A percentile compares a stretch with the other conserved stretches of the same genome.
Conservation (phyloP, 2,888 invertebrate genomes). For the Cosmia pyralina region DNA sequence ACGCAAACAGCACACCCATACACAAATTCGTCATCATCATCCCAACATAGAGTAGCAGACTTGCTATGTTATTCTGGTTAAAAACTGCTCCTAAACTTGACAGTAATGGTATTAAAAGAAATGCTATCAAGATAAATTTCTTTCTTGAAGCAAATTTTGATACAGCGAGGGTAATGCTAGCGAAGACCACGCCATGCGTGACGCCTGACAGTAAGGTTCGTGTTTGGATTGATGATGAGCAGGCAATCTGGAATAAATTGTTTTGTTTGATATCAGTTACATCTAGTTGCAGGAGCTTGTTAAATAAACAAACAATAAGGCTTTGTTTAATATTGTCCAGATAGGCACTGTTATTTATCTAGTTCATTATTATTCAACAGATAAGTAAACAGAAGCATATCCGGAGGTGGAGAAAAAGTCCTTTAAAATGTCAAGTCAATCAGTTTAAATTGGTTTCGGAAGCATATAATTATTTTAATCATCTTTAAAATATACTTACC, state of each 20-base stretch:
- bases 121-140: slow-evolving; percentile 61
- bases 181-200: slow-evolving; percentile 57
- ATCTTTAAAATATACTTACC: not conserved
- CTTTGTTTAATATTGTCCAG: too few species aligned
- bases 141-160: slow-evolving; percentile 65
- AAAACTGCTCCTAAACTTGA: slow-evolving; percentile 62
- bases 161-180: slow-evolving; percentile 60
- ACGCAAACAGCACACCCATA: slow-evolving; percentile 64
- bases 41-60: slow-evolving; percentile 67
- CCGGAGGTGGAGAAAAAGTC: too few species aligned
- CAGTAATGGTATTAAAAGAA: slow-evolving; percentile 56
- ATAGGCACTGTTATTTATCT: too few species aligned
- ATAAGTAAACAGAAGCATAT: too few species aligned
- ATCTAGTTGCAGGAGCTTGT: too few species aligned
- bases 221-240: slow-evolving; percentile 42
- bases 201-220: slow-evolving; percentile 55
- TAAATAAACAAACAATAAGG: too few species aligned
- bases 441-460: too few species aligned
- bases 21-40: slow-evolving; percentile 67
- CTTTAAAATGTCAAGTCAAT: too few species aligned
- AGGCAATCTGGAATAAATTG: slow-evolving; percentile 28
- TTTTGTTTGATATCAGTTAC: not conserved
- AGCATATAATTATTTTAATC: too few species aligned
- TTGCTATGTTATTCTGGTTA: slow-evolving; percentile 59
- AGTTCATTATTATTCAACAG: too few species aligned